Percentiles rank a stretch among this genome's conserved stretches.
These are phyloP conservation scores for Drosophila kikkawai DNA, from an alignment of 1,140 invertebrate genomes.

Conservation along the genomic window DNA sequence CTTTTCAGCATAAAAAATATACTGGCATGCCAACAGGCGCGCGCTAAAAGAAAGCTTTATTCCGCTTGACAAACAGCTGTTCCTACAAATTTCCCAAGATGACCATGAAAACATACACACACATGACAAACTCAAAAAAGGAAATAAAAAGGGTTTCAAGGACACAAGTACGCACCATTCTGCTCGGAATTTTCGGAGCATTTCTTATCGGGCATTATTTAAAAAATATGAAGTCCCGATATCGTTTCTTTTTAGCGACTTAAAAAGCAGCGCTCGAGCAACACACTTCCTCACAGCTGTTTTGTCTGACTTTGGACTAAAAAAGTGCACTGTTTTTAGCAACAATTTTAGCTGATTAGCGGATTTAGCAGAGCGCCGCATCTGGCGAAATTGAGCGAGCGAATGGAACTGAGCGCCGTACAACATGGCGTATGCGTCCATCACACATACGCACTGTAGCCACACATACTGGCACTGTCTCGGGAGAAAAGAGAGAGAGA, in stretches of 20 bases:
- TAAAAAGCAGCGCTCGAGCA: constrained; percentile 23
- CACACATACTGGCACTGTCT: constrained; percentile 13
- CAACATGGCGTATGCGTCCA: constrained; percentile 67
- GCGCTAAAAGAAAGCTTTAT: constrained; percentile 51
- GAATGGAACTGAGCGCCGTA: constrained; percentile 66
- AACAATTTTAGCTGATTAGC: constrained; percentile 41
- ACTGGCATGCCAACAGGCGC: constrained; percentile 70
- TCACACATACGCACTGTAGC: constrained; percentile 44
- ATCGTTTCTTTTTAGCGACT: constrained; percentile 42
- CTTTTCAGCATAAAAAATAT: constrained; percentile 30
- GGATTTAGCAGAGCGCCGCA: constrained; percentile 38
- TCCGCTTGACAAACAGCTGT: constrained; percentile 61
- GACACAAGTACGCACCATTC: constrained; percentile 67
- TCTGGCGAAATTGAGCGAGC: constrained; percentile 59
- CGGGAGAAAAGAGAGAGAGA: constrained; percentile 8
- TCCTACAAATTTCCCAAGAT: constrained; percentile 33
- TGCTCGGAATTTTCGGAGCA: constrained; percentile 45
- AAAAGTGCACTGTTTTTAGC: constrained; percentile 40
- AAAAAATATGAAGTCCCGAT: background rate
- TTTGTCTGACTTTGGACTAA: constrained; percentile 3
- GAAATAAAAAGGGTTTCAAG: background rate
- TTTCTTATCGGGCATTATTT: constrained; percentile 73
- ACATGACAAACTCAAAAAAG: constrained; percentile 1
- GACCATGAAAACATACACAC: constrained; percentile 41
- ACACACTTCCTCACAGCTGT: constrained; percentile 45